Evolutionary conservation across 2,888 invertebrate species (phyloP), one percentile per base, ranked within the genome.

Genomic region (Lasioglossum marginatum): DNA sequence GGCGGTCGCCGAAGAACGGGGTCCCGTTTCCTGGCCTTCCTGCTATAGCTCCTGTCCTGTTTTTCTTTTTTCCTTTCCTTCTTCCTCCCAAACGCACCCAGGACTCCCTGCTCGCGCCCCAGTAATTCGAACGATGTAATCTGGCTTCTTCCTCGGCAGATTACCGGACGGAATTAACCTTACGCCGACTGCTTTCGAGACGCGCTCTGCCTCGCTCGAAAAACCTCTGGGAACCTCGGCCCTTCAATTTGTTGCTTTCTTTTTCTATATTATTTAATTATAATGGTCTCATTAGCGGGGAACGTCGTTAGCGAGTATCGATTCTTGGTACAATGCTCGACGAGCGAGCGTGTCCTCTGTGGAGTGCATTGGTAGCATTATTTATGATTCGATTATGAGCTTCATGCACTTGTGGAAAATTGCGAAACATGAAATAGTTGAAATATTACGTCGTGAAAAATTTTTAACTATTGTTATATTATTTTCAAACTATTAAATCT

Each of bases 101-200:
- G 68, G 60, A 73, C 71, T 66, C n/a, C 48, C 74, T n/a, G 40
- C 80, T 82, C 79, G 84, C 74, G 86, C 80, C 84, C 78, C 76
- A 66, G 82, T 82, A 84, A 87, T 81, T 85, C 81, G 83, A 79
- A 85, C 85, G 85, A 85, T 82, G 87, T 81, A 89, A 90, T 88
- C 87, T 81, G 76, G 86, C 78, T 80, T 80, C 81, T 75, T 83
- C 68, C 83, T 45, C 66, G 71, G 78, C 80, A 76, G 73, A 77
- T 79, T 77, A 77, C 68, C 82, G 57, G 79, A 77, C 80, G 74
- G 84, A 86, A 90, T 90, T 87, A 90, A 90, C 90, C 85, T 88
- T 74, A 85, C 79, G 66, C 83, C 68, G 84, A 79, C 83, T 77
- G 60, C 74, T 66, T 72, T 52, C 75, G 79, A 43, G 73, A 34